Conservation (phyloP, 2,797 vertebrate genomes). For the Diplodus sargus region DNA sequence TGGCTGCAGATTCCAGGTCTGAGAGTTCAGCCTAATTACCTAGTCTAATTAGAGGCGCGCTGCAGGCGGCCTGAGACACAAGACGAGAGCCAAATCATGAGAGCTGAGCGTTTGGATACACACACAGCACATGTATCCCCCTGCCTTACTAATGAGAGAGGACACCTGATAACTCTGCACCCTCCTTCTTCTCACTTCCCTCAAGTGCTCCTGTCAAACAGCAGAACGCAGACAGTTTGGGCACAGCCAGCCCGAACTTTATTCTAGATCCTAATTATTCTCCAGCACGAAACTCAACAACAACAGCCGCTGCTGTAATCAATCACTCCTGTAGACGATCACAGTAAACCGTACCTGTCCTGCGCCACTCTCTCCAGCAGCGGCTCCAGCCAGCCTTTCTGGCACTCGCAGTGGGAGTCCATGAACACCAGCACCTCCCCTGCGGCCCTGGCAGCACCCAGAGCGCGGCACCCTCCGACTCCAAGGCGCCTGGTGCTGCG, state of each 20-base stretch:
- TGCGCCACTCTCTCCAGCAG: constrained; percentile 89
- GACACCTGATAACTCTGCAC: constrained; percentile 41
- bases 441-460: constrained; percentile 87
- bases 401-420: constrained; percentile 92
- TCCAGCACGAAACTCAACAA: constrained; percentile 2
- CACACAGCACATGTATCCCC: constrained; percentile 34
- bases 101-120: constrained; percentile 35
- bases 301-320: not conserved
- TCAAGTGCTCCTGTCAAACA: constrained; percentile 55
- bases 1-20: constrained; percentile 59
- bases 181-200: constrained; percentile 35
- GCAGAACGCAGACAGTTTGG: constrained; percentile 1
- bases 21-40: constrained; percentile 68
- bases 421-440: constrained; percentile 92
- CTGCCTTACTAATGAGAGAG: constrained; percentile 46
- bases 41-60: constrained; percentile 69
- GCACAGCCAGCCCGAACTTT: not conserved
- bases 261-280: not conserved
- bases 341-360: constrained; percentile 81
- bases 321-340: not conserved
- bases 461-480: constrained; percentile 84
- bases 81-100: constrained; percentile 64
- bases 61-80: constrained; percentile 66
- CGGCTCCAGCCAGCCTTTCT: constrained; percentile 91
- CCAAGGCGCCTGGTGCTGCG: constrained; percentile 89